Base-by-base conservation (phyloP, 2,797 vertebrate genomes). In the Melopsittacus undulatus region DNA sequence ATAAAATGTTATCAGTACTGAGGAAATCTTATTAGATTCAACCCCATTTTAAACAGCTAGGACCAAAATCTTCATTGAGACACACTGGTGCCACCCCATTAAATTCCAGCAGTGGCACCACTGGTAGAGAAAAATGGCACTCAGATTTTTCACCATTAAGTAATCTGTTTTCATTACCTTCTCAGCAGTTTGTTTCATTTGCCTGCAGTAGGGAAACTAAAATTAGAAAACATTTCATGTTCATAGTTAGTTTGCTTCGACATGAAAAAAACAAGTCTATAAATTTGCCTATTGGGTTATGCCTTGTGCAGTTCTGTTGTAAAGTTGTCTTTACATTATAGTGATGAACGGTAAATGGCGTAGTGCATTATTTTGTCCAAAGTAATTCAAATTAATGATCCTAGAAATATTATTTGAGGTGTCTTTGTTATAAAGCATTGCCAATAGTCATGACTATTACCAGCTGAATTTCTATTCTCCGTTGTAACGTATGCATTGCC, bases 381-480 rank as follows among this genome's bases (percentile, higher is more conserved):
- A 95, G 59, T 96, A 96, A 97, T 96, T 98, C 94, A 96, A 94
- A 95, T 91, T 96, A 97, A 97, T 97, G 90, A 91, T 70, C 95
- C 86, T 95, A 96, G 89, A 96, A 97, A 96, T 70, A 94, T 89
- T 95, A 92, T 83, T 90, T 88, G 91, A 95, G 80, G 91, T 92
- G 42, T 83, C 87, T 88, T 64, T 48, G 52, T 72, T 85, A 89
- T 84, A 97, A 97, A 92, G 64, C 92, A 90, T 63, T 95, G 59
- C 57, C 81, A 93, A 90, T 80, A 96, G 66, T 83, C 94, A 94
- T 40, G 48, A 73, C 90, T 97, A 97, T 93, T 91, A 90, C 52
- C 64, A 92, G 86, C 14, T 93, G 85, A 84, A 95, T 95, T 95
- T 64, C 70, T 90, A 22, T 93, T 97, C 86, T 94, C 94, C 46